Conservation (phyloP, 37 sponge, comb jelly and placozoan genomes). For the Beroe forskalii region DNA sequence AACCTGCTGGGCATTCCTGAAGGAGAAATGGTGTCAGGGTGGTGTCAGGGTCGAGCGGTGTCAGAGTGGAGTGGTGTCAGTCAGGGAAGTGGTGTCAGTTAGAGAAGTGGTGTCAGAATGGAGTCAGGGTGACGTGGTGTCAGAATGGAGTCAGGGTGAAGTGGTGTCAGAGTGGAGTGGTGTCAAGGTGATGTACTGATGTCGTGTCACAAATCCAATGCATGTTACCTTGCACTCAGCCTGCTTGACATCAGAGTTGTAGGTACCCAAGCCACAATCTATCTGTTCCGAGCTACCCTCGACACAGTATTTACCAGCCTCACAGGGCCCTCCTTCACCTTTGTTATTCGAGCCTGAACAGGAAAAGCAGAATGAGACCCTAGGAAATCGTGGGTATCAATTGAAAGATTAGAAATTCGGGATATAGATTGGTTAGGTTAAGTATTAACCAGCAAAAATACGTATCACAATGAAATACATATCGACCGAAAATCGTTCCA, state of each 20-base stretch:
- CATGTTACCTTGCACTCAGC: background rate
- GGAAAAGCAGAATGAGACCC: background rate
- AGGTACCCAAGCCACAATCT: conserved; percentile 23
- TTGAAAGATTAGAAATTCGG: background rate
- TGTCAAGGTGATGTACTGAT: background rate
- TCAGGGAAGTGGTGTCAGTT: background rate
- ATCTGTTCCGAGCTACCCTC: background rate
- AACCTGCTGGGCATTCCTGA: conserved; percentile 23
- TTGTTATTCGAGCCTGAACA: background rate
- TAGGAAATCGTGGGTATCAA: background rate
- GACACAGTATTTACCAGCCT: conserved; percentile 21
- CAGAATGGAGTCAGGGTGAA: background rate
- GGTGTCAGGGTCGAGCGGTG: background rate
- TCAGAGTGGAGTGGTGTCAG: background rate
- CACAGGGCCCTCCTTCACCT: conserved; percentile 48
- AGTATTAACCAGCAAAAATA: too few relatives aligned
- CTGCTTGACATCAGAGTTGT: conserved; percentile 23
- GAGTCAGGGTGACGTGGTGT: background rate
- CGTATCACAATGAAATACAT: too few relatives aligned
- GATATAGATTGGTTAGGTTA: background rate
- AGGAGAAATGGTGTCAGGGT: background rate
- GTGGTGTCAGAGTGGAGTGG: background rate
- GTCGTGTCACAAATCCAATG: too few relatives aligned
- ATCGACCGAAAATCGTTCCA: too few relatives aligned
- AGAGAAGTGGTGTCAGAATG: background rate